These are phyloP conservation scores for Apamea crenata DNA, from an alignment of 2,888 invertebrate species.

Conservation along the genomic window DNA sequence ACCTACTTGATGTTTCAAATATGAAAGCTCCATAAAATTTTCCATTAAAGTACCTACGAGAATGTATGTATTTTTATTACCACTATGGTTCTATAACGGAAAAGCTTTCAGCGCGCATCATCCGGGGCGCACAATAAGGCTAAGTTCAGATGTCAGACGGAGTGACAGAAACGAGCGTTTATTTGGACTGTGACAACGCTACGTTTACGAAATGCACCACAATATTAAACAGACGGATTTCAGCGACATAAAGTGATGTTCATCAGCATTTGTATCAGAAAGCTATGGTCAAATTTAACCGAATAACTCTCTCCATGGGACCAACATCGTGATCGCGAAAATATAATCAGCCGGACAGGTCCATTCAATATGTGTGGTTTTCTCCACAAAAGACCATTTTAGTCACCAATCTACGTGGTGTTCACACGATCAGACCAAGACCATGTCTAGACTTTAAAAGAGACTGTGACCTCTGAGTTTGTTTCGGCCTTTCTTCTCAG, in stretches of 20 bases:
- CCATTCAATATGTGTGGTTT: not conserved
- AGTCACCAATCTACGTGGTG: too few species aligned
- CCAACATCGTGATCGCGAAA: not conserved
- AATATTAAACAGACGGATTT: not conserved
- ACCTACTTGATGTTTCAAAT: slow-evolving; percentile 14
- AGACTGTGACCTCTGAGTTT: too few species aligned
- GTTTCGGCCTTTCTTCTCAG: too few species aligned
- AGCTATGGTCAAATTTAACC: not conserved
- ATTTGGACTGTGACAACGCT: not conserved
- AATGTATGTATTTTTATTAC: slow-evolving; percentile 46
- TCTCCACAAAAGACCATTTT: too few species aligned
- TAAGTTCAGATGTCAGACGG: slow-evolving; percentile 24
- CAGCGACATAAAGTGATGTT: not conserved
- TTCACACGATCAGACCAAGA: too few species aligned
- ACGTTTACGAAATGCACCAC: slow-evolving; percentile 4
- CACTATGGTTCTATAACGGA: slow-evolving; percentile 33
- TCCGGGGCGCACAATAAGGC: slow-evolving; percentile 21
- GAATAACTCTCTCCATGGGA: not conserved
- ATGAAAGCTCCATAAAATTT: slow-evolving; percentile 34
- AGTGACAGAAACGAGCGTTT: slow-evolving; percentile 18
- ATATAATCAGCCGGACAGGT: not conserved
- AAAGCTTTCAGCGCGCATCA: slow-evolving; percentile 54
- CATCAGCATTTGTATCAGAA: not conserved
- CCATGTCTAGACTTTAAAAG: too few species aligned
- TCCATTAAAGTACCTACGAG: slow-evolving; percentile 37